phyloP scores from a whole-genome alignment of 2,888 invertebrate species.

The Diplazon laetatorius region DNA sequence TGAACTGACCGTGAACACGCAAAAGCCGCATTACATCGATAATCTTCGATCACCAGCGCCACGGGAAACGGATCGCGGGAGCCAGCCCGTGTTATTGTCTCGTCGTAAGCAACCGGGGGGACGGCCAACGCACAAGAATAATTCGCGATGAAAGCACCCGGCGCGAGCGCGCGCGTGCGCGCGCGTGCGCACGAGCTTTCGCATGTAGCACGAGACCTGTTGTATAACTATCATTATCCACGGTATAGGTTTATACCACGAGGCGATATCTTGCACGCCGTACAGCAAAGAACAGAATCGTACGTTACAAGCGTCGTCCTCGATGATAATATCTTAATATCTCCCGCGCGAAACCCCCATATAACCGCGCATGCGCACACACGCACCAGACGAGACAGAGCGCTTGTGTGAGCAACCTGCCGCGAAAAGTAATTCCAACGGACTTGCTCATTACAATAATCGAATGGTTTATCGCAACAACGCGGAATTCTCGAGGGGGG shows the following conservation, averaged over 20 bases:
- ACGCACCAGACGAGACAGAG: slow-evolving; percentile 8
- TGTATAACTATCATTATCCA: slow-evolving; percentile 71
- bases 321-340: slow-evolving; percentile 67
- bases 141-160: slow-evolving; percentile 36
- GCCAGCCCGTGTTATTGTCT: slow-evolving; percentile 51
- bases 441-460: slow-evolving; percentile 54
- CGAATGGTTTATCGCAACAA: slow-evolving; percentile 49
- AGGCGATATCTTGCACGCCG: slow-evolving; percentile 62
- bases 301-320: slow-evolving; percentile 66
- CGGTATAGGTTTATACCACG: slow-evolving; percentile 64
- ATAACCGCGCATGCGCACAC: slow-evolving; percentile 35
- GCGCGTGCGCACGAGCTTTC: slow-evolving; percentile 34
- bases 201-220: slow-evolving; percentile 51
- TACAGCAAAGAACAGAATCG: slow-evolving; percentile 64
- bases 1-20: slow-evolving; percentile 38
- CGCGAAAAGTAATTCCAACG: not conserved
- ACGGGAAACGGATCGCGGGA: slow-evolving; percentile 52
- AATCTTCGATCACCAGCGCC: slow-evolving; percentile 56
- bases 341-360: slow-evolving; percentile 61
- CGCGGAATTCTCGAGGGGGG: slow-evolving; percentile 36
- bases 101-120: not conserved
- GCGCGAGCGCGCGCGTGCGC: no score
- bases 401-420: slow-evolving; percentile 7
- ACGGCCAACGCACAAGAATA: not conserved
- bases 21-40: slow-evolving; percentile 55